phyloP scores from a whole-genome alignment of 2,797 vertebrate genomes.

The Antrozous pallidus region DNA sequence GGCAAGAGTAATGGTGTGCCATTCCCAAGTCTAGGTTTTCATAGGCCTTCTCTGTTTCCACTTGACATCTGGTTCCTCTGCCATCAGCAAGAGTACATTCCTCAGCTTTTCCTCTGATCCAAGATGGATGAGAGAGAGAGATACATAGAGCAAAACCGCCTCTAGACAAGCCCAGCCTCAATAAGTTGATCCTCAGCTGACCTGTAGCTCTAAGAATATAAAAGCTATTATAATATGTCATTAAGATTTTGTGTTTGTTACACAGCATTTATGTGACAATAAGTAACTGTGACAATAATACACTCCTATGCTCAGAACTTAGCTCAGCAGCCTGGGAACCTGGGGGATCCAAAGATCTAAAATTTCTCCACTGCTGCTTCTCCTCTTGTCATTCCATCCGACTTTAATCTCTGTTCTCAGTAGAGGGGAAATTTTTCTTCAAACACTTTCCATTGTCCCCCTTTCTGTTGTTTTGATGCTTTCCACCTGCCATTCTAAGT shows the following conservation, averaged over 20 bases:
- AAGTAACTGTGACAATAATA: not conserved
- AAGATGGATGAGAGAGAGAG: not conserved
- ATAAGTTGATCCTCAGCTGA: not conserved
- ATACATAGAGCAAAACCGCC: not conserved
- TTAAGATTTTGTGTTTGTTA: not conserved
- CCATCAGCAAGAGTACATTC: not conserved
- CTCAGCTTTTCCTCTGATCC: not conserved
- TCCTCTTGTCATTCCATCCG: too few species aligned
- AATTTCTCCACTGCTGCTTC: not conserved
- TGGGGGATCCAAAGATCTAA: too few species aligned
- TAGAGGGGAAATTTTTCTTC: not conserved
- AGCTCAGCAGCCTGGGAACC: not conserved
- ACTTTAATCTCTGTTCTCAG: not conserved
- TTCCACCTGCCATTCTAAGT: not conserved
- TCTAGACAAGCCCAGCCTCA: not conserved
- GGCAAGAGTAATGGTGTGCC: not conserved
- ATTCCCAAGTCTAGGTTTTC: not conserved
- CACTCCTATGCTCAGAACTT: not conserved
- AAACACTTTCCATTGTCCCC: not conserved
- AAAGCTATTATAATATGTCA: not conserved
- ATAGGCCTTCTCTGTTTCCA: not conserved
- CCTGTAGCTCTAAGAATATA: not conserved
- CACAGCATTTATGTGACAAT: not conserved
- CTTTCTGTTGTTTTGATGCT: not conserved
- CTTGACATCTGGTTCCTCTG: not conserved